Conservation (phyloP, 2,888 invertebrate genomes). For the Nephrotoma guestfalica region DNA sequence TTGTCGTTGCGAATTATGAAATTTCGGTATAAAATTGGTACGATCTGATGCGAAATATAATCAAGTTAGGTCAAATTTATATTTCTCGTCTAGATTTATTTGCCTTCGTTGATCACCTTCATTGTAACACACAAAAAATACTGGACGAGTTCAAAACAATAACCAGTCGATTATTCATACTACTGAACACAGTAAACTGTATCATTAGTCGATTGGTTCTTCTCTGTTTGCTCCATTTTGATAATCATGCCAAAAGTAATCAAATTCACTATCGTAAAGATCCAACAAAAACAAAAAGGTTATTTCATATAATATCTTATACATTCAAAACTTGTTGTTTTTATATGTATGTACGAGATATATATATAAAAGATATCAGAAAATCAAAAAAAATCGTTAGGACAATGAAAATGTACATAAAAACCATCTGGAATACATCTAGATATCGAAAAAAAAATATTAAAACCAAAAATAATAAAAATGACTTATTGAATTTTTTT, state of each 20-base stretch:
- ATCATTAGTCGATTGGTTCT: too few species aligned
- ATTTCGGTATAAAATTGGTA: too few species aligned
- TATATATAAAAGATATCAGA: not conserved
- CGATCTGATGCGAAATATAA: too few species aligned
- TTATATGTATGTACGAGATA: not conserved
- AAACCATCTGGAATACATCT: not conserved
- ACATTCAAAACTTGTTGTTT: not conserved
- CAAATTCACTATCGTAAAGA: not conserved
- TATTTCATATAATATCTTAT: not conserved
- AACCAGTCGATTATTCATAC: too few species aligned
- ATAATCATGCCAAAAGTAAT: not conserved
- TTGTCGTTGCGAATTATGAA: too few species aligned
- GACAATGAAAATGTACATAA: not conserved
- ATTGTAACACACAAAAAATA: too few species aligned
- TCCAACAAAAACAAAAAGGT: not conserved
- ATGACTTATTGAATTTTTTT: not conserved
- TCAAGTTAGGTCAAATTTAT: too few species aligned
- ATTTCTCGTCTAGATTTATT: too few species aligned
- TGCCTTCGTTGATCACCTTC: too few species aligned
- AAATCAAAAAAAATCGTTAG: not conserved
- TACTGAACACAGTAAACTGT: too few species aligned
- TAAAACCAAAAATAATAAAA: not conserved
- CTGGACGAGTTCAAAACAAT: too few species aligned
- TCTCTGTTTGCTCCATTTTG: not conserved
- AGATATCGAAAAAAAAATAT: not conserved